Evolutionary conservation across 2,113 vertebrate species (phyloP), one percentile per base, ranked within the genome.

Genomic region (Cricetomys ansorgei): DNA sequence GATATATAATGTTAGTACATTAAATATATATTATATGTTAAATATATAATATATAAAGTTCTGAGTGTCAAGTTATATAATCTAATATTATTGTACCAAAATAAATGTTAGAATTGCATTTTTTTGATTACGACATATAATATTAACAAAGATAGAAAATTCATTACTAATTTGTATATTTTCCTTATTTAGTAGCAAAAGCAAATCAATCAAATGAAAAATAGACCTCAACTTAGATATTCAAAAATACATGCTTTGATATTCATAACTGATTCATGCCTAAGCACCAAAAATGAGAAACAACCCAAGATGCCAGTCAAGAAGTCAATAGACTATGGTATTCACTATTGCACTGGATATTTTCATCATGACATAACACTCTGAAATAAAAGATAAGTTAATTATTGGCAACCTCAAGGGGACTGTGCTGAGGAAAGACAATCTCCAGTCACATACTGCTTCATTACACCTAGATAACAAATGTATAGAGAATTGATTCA

Each of bases 111-210:
- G 84, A 65, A 64, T 70, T 48, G 89, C 84, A 70, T 10, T 40
- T 72, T 77, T 96, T 92, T 88, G 50, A 94, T 31, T 45, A 85
- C 64, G 11, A 85, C 16, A 3, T 90, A 73, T 83, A 79, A 17
- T 19, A 89, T 23, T 50, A 87, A 92, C 11, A 95, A 92, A 88
- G 16, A 59, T 13, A 96, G 27, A 73, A 64, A 75, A 72, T 64
- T 90, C 13, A 88, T 34, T 84, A 1, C 3, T 85, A 59, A 88
- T 57, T 85, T 94, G 12, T 90, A 21, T 75, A 84, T 92, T 70
- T 93, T 90, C 17, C 50, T 79, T 85, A 91, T 55, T 91, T 5
- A 91, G 62, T 91, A 88, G 23, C 53, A 92, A 75, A 96, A 88
- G 57, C 83, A 13, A 73, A 69, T 72, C 40, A 83, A 80, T 9